Evolutionary conservation across 1,140 invertebrate species (phyloP).

Genomic region (Himalopsyche phryganea): DNA sequence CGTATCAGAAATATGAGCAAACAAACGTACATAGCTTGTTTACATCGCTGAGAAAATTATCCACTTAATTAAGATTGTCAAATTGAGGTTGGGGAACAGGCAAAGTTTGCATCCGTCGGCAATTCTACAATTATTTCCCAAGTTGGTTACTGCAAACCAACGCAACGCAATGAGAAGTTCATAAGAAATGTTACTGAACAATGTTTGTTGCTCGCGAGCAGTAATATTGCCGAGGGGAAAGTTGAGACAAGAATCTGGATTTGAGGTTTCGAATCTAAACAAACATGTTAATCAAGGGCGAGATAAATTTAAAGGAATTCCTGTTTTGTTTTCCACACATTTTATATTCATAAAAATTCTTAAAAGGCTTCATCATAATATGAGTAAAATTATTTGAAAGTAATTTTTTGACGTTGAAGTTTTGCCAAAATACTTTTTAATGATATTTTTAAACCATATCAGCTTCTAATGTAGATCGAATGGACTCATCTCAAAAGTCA

Average conservation of each 20-base stretch:
- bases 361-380: too few species aligned
- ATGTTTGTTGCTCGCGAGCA: conserved; percentile 23
- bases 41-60: conserved; percentile 13
- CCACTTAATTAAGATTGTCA: conserved; percentile 33
- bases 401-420: too few species aligned
- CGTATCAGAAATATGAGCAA: neutral
- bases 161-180: neutral
- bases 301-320: conserved; percentile 18
- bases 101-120: conserved; percentile 26
- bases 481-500: too few species aligned
- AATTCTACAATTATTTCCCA: conserved; percentile 10
- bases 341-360: too few species aligned
- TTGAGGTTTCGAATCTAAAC: conserved; percentile 18
- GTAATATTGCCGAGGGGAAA: conserved; percentile 21
- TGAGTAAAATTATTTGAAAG: too few species aligned
- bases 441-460: too few species aligned
- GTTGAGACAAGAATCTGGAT: conserved; percentile 18
- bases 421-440: too few species aligned
- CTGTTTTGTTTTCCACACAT: too few species aligned
- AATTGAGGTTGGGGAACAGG: conserved; percentile 26
- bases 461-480: too few species aligned
- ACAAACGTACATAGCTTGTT: neutral
- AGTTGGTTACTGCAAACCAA: neutral
- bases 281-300: conserved; percentile 15
- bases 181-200: conserved; percentile 24